These are phyloP conservation scores for Xiphophorus hellerii DNA, from an alignment of 2,113 vertebrate genomes.

Conservation along the genomic window DNA sequence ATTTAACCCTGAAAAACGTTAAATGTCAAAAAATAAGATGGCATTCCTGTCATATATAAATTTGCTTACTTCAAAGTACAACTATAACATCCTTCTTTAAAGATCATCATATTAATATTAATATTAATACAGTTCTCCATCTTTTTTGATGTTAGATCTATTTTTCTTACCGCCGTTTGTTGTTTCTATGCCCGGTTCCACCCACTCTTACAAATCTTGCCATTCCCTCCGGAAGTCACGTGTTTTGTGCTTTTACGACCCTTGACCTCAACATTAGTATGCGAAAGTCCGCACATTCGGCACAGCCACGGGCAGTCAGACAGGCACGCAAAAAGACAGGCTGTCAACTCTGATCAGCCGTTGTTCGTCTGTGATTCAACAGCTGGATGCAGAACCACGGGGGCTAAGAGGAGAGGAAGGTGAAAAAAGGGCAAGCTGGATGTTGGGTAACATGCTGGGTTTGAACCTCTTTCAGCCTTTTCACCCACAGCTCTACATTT, in stretches of 20 bases:
- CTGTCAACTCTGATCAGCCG: conserved; percentile 67
- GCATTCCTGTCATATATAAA: no score
- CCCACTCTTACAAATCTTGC: background rate
- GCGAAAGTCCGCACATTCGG: conserved; percentile 51
- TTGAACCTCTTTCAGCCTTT: conserved; percentile 34
- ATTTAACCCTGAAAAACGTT: no score
- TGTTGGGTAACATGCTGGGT: conserved; percentile 27
- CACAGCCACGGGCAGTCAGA: conserved; percentile 43
- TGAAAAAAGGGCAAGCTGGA: conserved; percentile 13
- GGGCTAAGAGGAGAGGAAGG: conserved; percentile 8
- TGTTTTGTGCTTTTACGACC: conserved; percentile 33
- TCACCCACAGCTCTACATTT: conserved; percentile 20
- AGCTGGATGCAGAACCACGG: conserved; percentile 47
- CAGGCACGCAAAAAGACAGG: conserved; percentile 31
- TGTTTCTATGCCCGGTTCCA: background rate
- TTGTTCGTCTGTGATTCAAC: conserved; percentile 58
- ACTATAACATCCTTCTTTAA: background rate
- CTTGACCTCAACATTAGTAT: conserved; percentile 50
- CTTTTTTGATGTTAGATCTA: background rate
- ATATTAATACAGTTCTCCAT: background rate
- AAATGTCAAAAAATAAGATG: no score
- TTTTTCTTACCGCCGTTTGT: background rate
- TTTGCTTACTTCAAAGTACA: background rate
- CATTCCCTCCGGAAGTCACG: background rate
- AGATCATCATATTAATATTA: background rate